Base-by-base conservation (phyloP, 2,797 vertebrate species). In the Myripristis jacobus region DNA sequence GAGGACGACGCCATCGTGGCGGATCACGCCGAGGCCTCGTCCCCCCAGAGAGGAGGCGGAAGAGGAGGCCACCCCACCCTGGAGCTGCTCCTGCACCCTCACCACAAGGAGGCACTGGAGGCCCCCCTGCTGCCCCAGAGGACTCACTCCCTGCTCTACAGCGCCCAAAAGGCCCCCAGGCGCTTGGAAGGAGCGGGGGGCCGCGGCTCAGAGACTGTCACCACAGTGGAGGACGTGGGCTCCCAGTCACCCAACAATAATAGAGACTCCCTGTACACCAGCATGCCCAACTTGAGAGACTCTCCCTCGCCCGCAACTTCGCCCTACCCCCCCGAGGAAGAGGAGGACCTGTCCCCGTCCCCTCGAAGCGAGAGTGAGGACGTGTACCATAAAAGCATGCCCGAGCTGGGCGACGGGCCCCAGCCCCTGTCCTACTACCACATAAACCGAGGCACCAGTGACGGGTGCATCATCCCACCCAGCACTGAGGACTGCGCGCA, bases 221-320 rank as follows among this genome's bases (percentile, higher is more conserved):
- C 92, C 0, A 92, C 94, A 79, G 93, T 88, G 25, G 96, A 96
- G 61, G 95, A 96, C 79, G 91, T 29, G 19, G 86, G 91, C 83
- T 93, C 94, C 12, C 94, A 94, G 61, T 98, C 97, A 69, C 95
- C 96, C 59, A 87, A 84, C 89, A 89, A 91, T 41, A 99, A 99
- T 85, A 98, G 98, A 94, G 97, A 99, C 97, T 99, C 97, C 54
- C 95, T 99, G 41, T 98, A 98, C 86, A 97, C 97, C 55, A 99
- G 98, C 95, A 97, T 99, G 97, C 98, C 98, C 89, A 97, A 99
- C 83, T 94, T 99, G 73, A 98, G 96, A 96, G 98, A 99, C 96
- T 98, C 97, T 70, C 88, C 90, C 62, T 91, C 87, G n/a, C 87
- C 92, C 59, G 84, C 91, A 86, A 94, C 96, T 92, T 97, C 96